Conservation (phyloP, 2,113 vertebrate genomes). For the Dromas ardeola region DNA sequence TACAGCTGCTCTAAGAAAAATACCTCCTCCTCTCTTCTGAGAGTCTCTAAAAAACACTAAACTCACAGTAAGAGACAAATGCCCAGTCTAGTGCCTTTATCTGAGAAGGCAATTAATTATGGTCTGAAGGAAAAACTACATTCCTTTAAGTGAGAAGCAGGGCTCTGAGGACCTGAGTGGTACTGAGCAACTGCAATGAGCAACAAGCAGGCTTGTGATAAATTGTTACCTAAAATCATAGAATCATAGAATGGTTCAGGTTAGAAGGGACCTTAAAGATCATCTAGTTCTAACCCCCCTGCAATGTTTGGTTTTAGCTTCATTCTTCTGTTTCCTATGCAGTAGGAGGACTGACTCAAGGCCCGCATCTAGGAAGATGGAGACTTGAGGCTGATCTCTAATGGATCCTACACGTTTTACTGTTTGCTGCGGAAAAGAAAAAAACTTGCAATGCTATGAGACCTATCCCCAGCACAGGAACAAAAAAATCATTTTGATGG, state of each 20-base stretch:
- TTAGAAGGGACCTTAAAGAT: too few species aligned
- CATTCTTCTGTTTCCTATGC: neutral
- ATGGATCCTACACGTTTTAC: neutral
- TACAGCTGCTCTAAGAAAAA: neutral
- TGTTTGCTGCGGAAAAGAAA: neutral
- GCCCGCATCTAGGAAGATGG: neutral
- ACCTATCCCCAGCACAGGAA: accelerated
- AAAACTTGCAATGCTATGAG: accelerated
- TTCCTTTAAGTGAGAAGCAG: neutral
- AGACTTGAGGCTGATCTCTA: neutral
- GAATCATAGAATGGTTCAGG: too few species aligned
- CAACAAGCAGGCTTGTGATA: neutral
- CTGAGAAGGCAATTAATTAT: neutral
- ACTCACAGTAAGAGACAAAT: neutral
- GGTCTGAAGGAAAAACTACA: neutral
- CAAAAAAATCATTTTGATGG: neutral
- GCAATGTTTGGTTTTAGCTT: neutral
- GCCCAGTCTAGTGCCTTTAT: neutral
- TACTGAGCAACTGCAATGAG: neutral
- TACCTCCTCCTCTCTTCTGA: neutral
- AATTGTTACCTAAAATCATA: neutral
- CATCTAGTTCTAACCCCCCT: too few species aligned
- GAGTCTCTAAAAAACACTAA: neutral
- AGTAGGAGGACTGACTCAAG: neutral
- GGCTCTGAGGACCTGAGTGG: neutral